Base-by-base conservation (phyloP, 2,113 vertebrate species). In the Maccullochella peelii region DNA sequence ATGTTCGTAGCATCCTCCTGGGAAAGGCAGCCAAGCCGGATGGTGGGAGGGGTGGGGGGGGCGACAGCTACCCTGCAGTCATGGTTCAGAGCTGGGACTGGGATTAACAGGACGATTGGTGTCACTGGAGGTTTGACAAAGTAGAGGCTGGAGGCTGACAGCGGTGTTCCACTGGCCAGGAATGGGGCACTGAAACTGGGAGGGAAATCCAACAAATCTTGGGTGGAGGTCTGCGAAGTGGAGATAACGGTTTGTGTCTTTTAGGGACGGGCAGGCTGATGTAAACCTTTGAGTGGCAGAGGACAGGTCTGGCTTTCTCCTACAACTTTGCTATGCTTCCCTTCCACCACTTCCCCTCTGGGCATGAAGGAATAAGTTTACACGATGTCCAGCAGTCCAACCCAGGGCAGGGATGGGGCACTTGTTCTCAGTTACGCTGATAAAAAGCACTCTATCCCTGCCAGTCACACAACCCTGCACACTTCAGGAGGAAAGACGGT, bases 361-460 rank as follows among this genome's bases (percentile, higher is more conserved):
- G 79, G 58, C 77, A 91, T 77, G 82, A 90, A 87, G 68, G 86
- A 75, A 84, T 84, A 78, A 73, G 80, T 86, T 87, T 90, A 85
- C 73, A 78, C 54, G 14, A 40, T n/a, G 88, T 87, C 85, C 68
- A 66, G 83, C 38, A 44, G 87, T 85, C 80, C 74, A 86, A 88
- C 92, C 88, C 79, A 90, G 83, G 75, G 90, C 90, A 84, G 87
- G 71, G 85, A 79, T 16, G 73, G 73, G 92, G 67, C 8, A 83
- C 94, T 96, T 94, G 90, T 90, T 95, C 95, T 97, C 95, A 97
- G 85, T 94, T 94, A 96, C 84, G 79, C 77, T 7, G 20, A 93
- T 92, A 73, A 93, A 91, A 92, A 90, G 88, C 71, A 57, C 79
- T 93, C 85, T 92, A 89, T 94, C 83, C 83, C 73, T 52, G 83